phyloP scores from a whole-genome alignment of 2,113 vertebrate genomes.

The Trogon melanurus region DNA sequence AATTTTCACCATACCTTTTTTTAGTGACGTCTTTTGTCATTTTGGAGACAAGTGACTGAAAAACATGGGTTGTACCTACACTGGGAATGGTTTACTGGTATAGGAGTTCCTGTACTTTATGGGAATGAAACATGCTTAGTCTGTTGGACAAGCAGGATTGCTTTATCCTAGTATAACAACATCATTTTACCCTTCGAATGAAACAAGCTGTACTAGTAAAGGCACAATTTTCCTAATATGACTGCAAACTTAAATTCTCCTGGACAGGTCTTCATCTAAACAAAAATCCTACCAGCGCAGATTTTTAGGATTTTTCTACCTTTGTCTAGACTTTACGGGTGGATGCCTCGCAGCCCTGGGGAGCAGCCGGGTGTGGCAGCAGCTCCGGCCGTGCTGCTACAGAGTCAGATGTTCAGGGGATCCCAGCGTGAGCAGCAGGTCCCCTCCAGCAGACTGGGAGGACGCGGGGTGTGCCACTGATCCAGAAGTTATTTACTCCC shows the following conservation, averaged over 20 bases:
- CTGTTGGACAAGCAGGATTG: not conserved
- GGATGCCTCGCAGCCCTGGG: not conserved
- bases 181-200: not conserved
- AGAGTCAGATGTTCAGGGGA: not conserved
- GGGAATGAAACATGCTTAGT: not conserved
- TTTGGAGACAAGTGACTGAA: not conserved
- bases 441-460: accelerated
- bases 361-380: not conserved
- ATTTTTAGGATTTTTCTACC: slow-evolving; percentile 30
- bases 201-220: not conserved
- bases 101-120: not conserved
- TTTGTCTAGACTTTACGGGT: not conserved
- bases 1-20: not conserved
- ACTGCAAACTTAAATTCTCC: not conserved
- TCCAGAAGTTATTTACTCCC: not conserved
- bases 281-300: not conserved
- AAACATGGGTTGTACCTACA: not conserved
- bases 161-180: not conserved
- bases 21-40: not conserved
- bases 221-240: not conserved
- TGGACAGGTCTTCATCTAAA: not conserved
- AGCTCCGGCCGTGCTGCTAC: not conserved
- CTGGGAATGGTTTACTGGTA: not conserved
- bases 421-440: accelerated
- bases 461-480: too few species aligned